A percentile compares a stretch with the other conserved stretches of the same genome.
Evolutionary conservation across 2,797 vertebrate genomes (phyloP).

Genomic region (Neomorphus geoffroyi): DNA sequence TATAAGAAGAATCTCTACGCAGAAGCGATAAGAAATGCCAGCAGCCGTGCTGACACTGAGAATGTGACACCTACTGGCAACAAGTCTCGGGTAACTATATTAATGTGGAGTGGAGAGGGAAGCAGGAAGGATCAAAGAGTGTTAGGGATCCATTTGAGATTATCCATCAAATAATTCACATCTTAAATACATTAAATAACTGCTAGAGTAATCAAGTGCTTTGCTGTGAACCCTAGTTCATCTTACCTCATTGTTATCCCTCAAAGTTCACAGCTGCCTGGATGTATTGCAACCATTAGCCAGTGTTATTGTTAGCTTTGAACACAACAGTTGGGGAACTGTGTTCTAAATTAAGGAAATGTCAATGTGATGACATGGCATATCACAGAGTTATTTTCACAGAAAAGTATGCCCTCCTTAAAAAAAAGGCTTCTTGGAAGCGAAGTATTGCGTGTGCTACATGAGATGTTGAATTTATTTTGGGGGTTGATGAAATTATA

Average conservation of each 20-base stretch:
- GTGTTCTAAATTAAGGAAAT: constrained; percentile 78
- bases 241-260: constrained; percentile 77
- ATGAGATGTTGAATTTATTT: constrained; percentile 23
- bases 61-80: constrained; percentile 66
- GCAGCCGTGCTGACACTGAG: constrained; percentile 67
- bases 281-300: constrained; percentile 67
- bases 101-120: constrained; percentile 41
- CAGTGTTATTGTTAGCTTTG: constrained; percentile 76
- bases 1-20: constrained; percentile 70
- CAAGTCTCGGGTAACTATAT: constrained; percentile 68
- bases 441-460: neutral
- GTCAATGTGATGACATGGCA: constrained; percentile 72
- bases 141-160: constrained; percentile 72
- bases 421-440: constrained; percentile 42
- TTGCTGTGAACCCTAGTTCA: constrained; percentile 71
- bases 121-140: constrained; percentile 69
- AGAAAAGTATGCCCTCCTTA: constrained; percentile 31
- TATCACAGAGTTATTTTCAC: constrained; percentile 60
- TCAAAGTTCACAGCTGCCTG: constrained; percentile 74
- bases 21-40: constrained; percentile 73
- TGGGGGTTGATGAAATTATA: neutral
- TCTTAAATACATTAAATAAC: constrained; percentile 77
- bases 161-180: constrained; percentile 75
- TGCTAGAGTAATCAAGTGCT: constrained; percentile 64
- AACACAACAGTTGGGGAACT: constrained; percentile 70